Evolutionary conservation across 2,888 invertebrate species (phyloP).

Genomic region (Habroteleia sp.): DNA sequence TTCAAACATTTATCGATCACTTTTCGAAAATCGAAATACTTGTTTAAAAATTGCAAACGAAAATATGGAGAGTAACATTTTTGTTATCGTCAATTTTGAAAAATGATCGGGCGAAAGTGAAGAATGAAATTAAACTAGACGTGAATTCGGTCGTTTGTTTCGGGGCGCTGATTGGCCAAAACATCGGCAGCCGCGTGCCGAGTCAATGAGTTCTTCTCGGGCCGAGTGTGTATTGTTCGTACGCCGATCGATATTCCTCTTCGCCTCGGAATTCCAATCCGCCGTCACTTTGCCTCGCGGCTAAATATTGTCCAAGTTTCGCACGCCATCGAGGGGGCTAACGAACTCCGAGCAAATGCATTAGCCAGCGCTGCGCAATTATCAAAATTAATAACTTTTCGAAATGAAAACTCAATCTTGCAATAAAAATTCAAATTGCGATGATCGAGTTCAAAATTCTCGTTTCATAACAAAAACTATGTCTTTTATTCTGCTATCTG

Average conservation of each 20-base stretch:
- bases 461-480: too few relatives aligned
- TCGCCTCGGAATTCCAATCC: slow-evolving; percentile 55
- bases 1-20: too few relatives aligned
- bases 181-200: slow-evolving; percentile 47
- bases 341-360: slow-evolving; percentile 58
- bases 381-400: slow-evolving; percentile 38
- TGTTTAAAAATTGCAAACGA: too few relatives aligned
- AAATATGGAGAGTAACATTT: too few relatives aligned
- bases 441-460: too few relatives aligned
- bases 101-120: neutral
- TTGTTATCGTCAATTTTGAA: too few relatives aligned
- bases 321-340: slow-evolving; percentile 63
- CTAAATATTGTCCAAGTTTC: slow-evolving; percentile 64
- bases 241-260: slow-evolving; percentile 51
- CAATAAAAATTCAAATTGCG: slow-evolving; percentile 17
- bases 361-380: slow-evolving; percentile 13
- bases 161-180: slow-evolving; percentile 44
- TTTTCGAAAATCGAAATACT: too few relatives aligned
- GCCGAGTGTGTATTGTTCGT: slow-evolving; percentile 42
- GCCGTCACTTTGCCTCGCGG: slow-evolving; percentile 54
- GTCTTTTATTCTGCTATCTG: too few relatives aligned
- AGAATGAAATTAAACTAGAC: slow-evolving; percentile 9
- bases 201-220: slow-evolving; percentile 54
- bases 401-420: slow-evolving; percentile 10
- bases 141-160: slow-evolving; percentile 18